Conservation (phyloP, 2,888 invertebrate species). For the Oeneis ivallda region DNA sequence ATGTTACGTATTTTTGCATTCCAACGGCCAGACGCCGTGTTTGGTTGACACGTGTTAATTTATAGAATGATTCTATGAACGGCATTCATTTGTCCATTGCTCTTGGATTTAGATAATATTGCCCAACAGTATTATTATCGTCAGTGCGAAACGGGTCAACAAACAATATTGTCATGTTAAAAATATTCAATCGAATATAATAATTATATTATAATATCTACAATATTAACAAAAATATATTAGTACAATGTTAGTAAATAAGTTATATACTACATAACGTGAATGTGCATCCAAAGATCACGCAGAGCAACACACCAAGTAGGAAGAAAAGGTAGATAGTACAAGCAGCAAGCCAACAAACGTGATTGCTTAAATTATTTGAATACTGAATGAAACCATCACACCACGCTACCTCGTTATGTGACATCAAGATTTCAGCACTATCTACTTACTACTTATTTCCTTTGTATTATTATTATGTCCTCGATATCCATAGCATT, state of each 20-base stretch:
- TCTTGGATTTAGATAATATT: background rate
- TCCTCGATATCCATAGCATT: conserved; percentile 62
- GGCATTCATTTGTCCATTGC: conserved; percentile 8
- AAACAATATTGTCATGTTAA: conserved; percentile 19
- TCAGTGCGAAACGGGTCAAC: conserved; percentile 27
- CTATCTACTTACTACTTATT: conserved; percentile 66
- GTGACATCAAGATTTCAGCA: conserved; percentile 63
- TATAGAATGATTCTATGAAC: conserved; percentile 29
- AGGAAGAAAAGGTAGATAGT: conserved; percentile 54
- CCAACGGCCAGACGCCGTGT: conserved; percentile 10
- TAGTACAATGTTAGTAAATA: conserved; percentile 50
- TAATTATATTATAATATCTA: conserved; percentile 29
- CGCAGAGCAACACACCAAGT: conserved; percentile 73
- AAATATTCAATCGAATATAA: conserved; percentile 14
- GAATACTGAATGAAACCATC: conserved; percentile 63
- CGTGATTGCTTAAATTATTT: conserved; percentile 31
- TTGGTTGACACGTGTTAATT: conserved; percentile 24
- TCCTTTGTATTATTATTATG: conserved; percentile 47
- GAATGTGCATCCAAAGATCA: conserved; percentile 53
- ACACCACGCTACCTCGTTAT: conserved; percentile 74
- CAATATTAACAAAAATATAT: conserved; percentile 40
- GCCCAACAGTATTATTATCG: background rate
- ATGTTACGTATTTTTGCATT: conserved; percentile 22
- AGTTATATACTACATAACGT: conserved; percentile 46
- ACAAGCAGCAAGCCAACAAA: conserved; percentile 58